Percentiles rank a stretch among this genome's conserved stretches.
phyloP scores from a whole-genome alignment of 2,888 invertebrate genomes.

The Cactoblastis cactorum region DNA sequence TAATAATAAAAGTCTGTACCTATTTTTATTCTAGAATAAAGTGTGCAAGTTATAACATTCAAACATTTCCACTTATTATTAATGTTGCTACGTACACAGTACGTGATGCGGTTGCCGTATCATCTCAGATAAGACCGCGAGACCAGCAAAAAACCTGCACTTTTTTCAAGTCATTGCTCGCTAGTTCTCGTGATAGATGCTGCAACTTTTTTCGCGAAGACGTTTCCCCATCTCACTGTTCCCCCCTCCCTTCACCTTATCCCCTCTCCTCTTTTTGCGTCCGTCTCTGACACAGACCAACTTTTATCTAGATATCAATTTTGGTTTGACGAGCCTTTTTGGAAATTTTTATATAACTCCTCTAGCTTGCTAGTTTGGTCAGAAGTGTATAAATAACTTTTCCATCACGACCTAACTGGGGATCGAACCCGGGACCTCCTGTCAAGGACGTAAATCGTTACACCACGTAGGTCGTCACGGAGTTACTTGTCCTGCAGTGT shows the following conservation, averaged over 20 bases:
- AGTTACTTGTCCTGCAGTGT: too few species aligned
- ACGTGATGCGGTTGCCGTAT: background rate
- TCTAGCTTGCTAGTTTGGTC: too few species aligned
- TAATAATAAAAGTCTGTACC: too few species aligned
- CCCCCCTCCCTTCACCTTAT: background rate
- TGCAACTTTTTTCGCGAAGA: conserved; percentile 7
- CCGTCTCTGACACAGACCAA: background rate
- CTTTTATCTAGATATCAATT: background rate
- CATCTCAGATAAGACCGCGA: background rate
- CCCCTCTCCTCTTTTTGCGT: background rate
- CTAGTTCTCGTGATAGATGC: conserved; percentile 6
- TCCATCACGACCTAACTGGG: too few species aligned
- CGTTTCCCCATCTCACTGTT: conserved; percentile 6
- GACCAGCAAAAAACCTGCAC: conserved; percentile 1
- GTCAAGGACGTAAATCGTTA: too few species aligned
- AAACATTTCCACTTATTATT: background rate
- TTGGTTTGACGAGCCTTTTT: too few species aligned
- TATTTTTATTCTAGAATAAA: too few species aligned
- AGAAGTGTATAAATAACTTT: too few species aligned
- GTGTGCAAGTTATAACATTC: background rate
- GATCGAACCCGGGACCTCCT: too few species aligned
- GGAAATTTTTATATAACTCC: too few species aligned
- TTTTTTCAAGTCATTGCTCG: conserved; percentile 6
- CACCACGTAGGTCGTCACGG: too few species aligned
- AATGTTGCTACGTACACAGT: background rate